These are phyloP conservation scores for Olivierus martensii DNA, from an alignment of 1,140 invertebrate species.

Conservation along the genomic window DNA sequence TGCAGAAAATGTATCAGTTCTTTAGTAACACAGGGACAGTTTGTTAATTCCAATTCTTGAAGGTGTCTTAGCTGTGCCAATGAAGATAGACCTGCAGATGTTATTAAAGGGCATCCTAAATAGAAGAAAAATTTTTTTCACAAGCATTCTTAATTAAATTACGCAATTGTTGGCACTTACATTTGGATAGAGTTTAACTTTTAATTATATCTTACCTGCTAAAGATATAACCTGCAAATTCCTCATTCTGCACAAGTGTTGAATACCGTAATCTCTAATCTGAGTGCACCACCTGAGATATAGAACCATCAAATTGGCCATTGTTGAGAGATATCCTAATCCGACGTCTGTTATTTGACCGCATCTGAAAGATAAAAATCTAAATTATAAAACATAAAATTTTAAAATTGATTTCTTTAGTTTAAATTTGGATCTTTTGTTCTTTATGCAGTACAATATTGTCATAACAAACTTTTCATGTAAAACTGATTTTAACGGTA, in stretches of 20 bases:
- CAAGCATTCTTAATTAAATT: not conserved
- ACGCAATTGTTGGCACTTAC: not conserved
- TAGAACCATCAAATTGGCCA: slow-evolving; percentile 46
- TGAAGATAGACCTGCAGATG: slow-evolving; percentile 74
- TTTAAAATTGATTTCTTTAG: too few relatives aligned
- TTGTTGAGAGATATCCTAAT: slow-evolving; percentile 87
- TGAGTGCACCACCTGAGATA: slow-evolving; percentile 90
- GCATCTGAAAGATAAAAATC: slow-evolving; percentile 46
- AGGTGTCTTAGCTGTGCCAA: slow-evolving; percentile 76
- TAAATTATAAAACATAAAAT: too few relatives aligned
- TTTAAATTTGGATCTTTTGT: too few relatives aligned
- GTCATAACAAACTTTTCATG: too few relatives aligned
- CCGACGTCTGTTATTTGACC: slow-evolving; percentile 89
- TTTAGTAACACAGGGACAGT: slow-evolving; percentile 77
- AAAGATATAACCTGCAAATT: slow-evolving; percentile 79
- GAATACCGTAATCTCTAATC: slow-evolving; percentile 80
- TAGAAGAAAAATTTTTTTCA: slow-evolving; percentile 14
- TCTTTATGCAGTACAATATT: too few relatives aligned
- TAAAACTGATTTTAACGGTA: too few relatives aligned
- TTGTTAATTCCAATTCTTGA: slow-evolving; percentile 81
- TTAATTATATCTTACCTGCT: slow-evolving; percentile 48
- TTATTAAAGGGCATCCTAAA: slow-evolving; percentile 72
- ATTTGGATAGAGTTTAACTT: too few relatives aligned
- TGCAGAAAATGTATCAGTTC: slow-evolving; percentile 81
- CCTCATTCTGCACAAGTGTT: slow-evolving; percentile 85